Conservation (phyloP, 1,140 invertebrate species). For the Andrena cerasifolii region DNA sequence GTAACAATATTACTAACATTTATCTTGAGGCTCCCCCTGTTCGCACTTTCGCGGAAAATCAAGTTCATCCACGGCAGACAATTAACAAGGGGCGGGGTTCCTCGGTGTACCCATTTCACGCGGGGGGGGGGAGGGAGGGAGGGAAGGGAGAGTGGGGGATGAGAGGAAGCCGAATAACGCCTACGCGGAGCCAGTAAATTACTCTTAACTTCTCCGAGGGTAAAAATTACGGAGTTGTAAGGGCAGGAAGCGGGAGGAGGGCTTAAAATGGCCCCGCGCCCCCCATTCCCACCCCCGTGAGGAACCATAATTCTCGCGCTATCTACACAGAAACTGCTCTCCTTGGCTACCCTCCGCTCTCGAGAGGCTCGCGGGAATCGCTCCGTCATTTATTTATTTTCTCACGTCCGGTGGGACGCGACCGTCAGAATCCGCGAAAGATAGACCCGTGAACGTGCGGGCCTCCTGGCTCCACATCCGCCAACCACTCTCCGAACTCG, state of each 20-base stretch:
- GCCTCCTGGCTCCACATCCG: neutral
- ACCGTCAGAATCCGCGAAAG: conserved; percentile 61
- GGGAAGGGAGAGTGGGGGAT: neutral
- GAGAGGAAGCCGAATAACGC: conserved; percentile 63
- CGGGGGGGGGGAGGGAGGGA: neutral
- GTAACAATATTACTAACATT: conserved; percentile 60
- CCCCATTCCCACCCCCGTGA: conserved; percentile 49
- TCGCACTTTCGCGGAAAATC: conserved; percentile 58
- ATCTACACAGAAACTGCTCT: conserved; percentile 76
- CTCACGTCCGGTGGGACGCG: conserved; percentile 65
- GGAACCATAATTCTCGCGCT: conserved; percentile 78
- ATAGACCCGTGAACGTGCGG: conserved; percentile 10
- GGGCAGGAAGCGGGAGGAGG: conserved; percentile 67
- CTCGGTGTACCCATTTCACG: conserved; percentile 22
- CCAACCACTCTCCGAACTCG: neutral
- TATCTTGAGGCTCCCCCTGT: conserved; percentile 43
- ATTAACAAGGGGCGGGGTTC: conserved; percentile 61
- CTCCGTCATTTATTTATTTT: conserved; percentile 79
- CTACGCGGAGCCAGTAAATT: conserved; percentile 77
- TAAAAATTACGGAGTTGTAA: conserved; percentile 81
- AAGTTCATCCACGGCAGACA: conserved; percentile 65
- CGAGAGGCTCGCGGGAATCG: conserved; percentile 69
- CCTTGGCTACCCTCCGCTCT: conserved; percentile 40
- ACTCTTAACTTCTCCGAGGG: conserved; percentile 79
- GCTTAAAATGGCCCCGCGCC: conserved; percentile 64